phyloP scores from a whole-genome alignment of 2,888 invertebrate genomes.

The Creontiades dilutus region DNA sequence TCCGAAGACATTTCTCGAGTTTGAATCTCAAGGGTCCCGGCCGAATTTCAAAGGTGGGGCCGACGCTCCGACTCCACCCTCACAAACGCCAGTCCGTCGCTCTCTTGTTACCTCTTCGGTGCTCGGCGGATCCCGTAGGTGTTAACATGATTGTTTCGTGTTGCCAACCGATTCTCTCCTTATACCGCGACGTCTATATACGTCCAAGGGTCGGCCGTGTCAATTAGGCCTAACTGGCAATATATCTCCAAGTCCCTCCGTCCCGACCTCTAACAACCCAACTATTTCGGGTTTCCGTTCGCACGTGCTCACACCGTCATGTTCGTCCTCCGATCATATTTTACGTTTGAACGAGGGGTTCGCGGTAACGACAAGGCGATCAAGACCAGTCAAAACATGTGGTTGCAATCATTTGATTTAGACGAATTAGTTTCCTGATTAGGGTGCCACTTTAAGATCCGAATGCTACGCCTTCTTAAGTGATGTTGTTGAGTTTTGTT shows the following conservation, averaged over 20 bases:
- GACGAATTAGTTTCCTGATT: conserved; percentile 66
- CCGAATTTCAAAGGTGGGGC: conserved; percentile 46
- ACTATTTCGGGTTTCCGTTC: conserved; percentile 60
- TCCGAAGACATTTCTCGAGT: not conserved
- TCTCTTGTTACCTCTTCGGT: conserved; percentile 53
- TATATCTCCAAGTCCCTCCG: conserved; percentile 60
- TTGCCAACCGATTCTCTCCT: conserved; percentile 40
- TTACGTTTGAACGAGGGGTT: conserved; percentile 50
- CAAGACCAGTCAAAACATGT: conserved; percentile 54
- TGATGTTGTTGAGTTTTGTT: too few relatives aligned
- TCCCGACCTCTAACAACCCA: conserved; percentile 65
- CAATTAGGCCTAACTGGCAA: conserved; percentile 73
- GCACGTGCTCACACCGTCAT: conserved; percentile 59
- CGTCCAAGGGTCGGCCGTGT: conserved; percentile 69
- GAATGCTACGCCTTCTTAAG: too few relatives aligned
- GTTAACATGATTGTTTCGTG: conserved; percentile 73
- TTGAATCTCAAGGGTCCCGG: not conserved
- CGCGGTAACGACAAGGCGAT: conserved; percentile 45
- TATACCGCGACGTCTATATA: conserved; percentile 62
- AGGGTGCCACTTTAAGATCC: not conserved
- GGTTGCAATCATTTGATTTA: conserved; percentile 65
- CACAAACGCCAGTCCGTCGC: not conserved
- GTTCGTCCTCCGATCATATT: conserved; percentile 36
- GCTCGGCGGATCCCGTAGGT: conserved; percentile 63
- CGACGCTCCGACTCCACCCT: conserved; percentile 30